A percentile compares a stretch with the other conserved stretches of the same genome.
These are phyloP conservation scores for Cerceris rybyensis DNA, from an alignment of 2,888 invertebrate genomes.

Conservation along the genomic window DNA sequence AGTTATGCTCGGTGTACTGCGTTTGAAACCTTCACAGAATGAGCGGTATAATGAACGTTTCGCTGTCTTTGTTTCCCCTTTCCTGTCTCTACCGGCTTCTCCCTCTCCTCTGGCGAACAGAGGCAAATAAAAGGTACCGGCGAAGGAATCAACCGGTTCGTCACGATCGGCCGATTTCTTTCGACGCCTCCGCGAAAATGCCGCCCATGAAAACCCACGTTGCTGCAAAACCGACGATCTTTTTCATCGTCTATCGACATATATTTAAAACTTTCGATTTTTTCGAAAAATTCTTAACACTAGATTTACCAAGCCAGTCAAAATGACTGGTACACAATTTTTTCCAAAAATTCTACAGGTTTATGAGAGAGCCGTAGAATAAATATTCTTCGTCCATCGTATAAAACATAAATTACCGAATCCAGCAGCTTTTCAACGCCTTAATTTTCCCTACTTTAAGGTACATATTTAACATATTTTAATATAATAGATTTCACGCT, in stretches of 20 bases:
- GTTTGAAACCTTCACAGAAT: conserved; percentile 24
- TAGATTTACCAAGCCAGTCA: too few relatives aligned
- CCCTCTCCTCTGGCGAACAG: conserved; percentile 20
- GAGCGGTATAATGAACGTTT: conserved; percentile 31
- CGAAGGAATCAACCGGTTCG: conserved; percentile 33
- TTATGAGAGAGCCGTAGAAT: too few relatives aligned
- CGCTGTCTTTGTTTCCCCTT: conserved; percentile 29
- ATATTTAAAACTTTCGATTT: background rate
- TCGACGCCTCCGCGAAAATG: conserved; percentile 7
- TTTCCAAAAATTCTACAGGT: too few relatives aligned
- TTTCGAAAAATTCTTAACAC: too few relatives aligned
- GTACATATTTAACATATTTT: too few relatives aligned
- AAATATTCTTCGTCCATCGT: too few relatives aligned
- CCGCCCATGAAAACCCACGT: background rate
- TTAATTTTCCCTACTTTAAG: too few relatives aligned
- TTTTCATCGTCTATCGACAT: background rate
- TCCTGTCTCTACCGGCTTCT: conserved; percentile 33
- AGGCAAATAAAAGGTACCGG: conserved; percentile 38
- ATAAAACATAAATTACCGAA: too few relatives aligned
- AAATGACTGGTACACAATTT: too few relatives aligned
- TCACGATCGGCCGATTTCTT: conserved; percentile 18
- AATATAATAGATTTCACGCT: too few relatives aligned
- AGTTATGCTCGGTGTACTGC: conserved; percentile 27
- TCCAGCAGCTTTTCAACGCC: too few relatives aligned
- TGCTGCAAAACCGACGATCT: background rate